These are phyloP conservation scores for Apis laboriosa DNA, from an alignment of 1,140 invertebrate genomes.

Conservation along the genomic window DNA sequence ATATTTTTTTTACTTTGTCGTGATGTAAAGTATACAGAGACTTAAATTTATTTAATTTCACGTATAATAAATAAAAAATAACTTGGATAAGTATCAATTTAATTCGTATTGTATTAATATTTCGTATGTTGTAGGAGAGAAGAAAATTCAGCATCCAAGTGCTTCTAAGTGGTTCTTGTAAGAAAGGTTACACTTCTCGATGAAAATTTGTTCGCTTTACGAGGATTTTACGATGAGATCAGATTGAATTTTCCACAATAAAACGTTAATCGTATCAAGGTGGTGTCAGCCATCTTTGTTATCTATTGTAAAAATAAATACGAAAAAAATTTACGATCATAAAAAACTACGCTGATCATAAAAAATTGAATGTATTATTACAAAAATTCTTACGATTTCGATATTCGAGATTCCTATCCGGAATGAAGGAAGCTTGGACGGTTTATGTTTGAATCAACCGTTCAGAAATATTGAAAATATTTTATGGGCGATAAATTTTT, in stretches of 20 bases:
- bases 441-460: background rate
- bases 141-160: too few species aligned
- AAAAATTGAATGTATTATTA: background rate
- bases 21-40: too few species aligned
- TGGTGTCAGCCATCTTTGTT: constrained; percentile 7
- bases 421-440: too few species aligned
- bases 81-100: too few species aligned
- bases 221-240: constrained; percentile 20
- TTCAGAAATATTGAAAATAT: background rate
- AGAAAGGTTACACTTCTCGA: constrained; percentile 3
- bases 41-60: too few species aligned
- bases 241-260: background rate
- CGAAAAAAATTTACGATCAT: background rate
- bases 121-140: too few species aligned
- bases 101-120: too few species aligned
- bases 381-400: background rate
- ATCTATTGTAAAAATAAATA: constrained; percentile 2
- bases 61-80: too few species aligned
- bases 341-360: too few species aligned
- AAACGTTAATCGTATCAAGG: background rate
- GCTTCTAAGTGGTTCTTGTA: background rate
- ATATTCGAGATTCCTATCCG: background rate
- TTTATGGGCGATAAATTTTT: background rate
- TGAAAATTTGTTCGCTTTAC: constrained; percentile 8
- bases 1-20: too few species aligned